Percentiles rank a stretch among this genome's conserved stretches.
These are phyloP conservation scores for Coecobrya sp. DNA, from an alignment of 2,888 invertebrate species.

Conservation along the genomic window DNA sequence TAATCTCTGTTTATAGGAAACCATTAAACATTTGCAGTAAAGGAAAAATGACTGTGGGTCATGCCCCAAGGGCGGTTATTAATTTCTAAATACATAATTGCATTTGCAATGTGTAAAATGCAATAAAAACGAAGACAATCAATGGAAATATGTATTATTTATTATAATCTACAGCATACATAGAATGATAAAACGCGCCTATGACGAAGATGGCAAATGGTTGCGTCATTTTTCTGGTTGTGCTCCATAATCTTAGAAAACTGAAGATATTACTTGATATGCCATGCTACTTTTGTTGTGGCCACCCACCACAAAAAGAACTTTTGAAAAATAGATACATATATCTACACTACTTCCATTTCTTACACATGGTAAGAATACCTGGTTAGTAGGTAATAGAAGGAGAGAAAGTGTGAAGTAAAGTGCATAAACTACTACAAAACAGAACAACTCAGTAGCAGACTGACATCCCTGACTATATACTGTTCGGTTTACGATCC, in stretches of 20 bases:
- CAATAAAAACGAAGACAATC: constrained; percentile 12
- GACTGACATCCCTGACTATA: not conserved
- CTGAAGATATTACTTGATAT: no score
- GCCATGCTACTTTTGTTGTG: not conserved
- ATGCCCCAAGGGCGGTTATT: not conserved
- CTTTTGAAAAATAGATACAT: not conserved
- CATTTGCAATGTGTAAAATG: not conserved
- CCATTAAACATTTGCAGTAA: not conserved
- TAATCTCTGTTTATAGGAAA: not conserved
- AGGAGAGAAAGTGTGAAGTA: constrained; percentile 25
- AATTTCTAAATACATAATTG: constrained; percentile 42
- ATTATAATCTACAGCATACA: not conserved
- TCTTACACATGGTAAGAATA: not conserved
- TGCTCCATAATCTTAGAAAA: no score
- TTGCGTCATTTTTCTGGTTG: not conserved
- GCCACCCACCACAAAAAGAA: not conserved
- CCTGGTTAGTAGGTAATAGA: not conserved
- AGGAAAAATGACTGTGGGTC: not conserved
- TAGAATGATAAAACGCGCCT: not conserved
- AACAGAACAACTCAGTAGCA: not conserved
- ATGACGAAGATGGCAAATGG: not conserved
- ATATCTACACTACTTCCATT: not conserved
- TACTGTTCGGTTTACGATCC: constrained; percentile 51
- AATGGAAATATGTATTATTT: not conserved
- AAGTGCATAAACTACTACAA: not conserved